Evolutionary conservation across 2,888 invertebrate species (phyloP), one percentile per base, ranked within the genome.

Genomic region (Schizotus pectinicornis): DNA sequence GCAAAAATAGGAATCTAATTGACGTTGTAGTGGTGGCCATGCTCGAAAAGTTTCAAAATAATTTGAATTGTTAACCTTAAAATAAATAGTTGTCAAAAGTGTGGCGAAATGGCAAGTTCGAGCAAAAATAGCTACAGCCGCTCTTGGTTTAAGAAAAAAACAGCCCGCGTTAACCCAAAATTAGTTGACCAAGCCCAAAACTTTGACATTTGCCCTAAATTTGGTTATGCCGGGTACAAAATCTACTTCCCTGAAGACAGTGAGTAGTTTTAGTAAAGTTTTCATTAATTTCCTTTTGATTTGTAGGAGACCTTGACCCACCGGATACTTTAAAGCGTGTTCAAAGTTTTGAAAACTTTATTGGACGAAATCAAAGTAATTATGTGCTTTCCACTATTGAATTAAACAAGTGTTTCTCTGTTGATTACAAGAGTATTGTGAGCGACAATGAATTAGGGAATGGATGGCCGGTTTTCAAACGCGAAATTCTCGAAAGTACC

Each of bases 211-310:
- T 37, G 46, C 8, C 81, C 82, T 9, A 55, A 62, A 45, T 55
- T 66, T 55, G 71, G 71, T 3, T 90, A 88, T 75, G 82, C 85
- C 65, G 86, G 88, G 12, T 94, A 94, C 91, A 86, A 87, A 63
- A 79, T 91, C 6, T 95, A 94, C 79, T 91, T 94, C 76, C 85
- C 88, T 34, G 82, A 85, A 82, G 86, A 77, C 68, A 52, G 72
- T 67, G 54, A 54, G 45, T 53, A 11, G 9, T 42, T 7, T 36
- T 14, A 12, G 12, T 39, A 13, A 7, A 48, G 30, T 35, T 52
- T 13, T 9, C 6, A 30, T 33, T 46, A 22, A 38, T 38, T 9
- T 22, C 11, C 6, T 31, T 8, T 30, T 39, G 30, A 13, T 32
- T 51, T 51, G 43, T 48, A 22, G 22, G 7, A 45, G 50, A 11